Percentiles rank a stretch among this genome's conserved stretches.
These are phyloP conservation scores for Diaperis boleti DNA, from an alignment of 2,888 invertebrate species.

Conservation along the genomic window DNA sequence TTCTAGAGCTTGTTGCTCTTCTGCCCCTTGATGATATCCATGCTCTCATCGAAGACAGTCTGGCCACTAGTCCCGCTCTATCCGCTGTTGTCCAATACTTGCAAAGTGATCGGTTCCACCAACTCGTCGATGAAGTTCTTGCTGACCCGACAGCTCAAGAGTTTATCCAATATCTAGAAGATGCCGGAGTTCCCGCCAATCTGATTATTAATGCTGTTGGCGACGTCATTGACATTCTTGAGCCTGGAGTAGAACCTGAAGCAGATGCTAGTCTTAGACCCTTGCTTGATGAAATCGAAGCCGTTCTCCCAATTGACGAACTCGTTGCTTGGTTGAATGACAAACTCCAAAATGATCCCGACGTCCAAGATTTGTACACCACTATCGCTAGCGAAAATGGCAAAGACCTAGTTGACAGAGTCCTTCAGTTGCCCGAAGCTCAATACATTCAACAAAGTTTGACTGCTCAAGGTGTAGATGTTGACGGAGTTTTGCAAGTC, in stretches of 20 bases:
- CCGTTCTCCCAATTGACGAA: conserved; percentile 46
- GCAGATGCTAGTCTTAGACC: conserved; percentile 29
- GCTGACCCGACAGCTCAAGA: no score
- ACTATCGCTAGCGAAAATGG: not conserved
- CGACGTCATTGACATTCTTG: conserved; percentile 28
- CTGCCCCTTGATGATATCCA: no score
- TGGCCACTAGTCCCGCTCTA: no score
- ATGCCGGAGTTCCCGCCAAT: no score
- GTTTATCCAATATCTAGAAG: no score
- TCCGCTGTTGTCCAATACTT: no score
- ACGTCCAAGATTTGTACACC: conserved; percentile 50
- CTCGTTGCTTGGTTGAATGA: conserved; percentile 45
- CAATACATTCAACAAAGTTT: not conserved
- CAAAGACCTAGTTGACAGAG: not conserved
- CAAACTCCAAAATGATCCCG: conserved; percentile 47
- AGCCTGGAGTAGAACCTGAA: conserved; percentile 28
- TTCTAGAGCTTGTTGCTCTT: no score
- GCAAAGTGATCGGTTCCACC: no score
- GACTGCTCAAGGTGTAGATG: not conserved
- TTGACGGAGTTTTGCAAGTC: not conserved
- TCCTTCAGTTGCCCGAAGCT: not conserved
- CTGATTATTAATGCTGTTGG: conserved; percentile 34
- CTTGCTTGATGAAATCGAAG: conserved; percentile 50
- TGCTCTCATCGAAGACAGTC: no score
- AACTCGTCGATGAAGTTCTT: no score